A percentile compares a stretch with the other conserved stretches of the same genome.
Conservation (phyloP, 2,797 vertebrate genomes). For the Syngnathus rostellatus region DNA sequence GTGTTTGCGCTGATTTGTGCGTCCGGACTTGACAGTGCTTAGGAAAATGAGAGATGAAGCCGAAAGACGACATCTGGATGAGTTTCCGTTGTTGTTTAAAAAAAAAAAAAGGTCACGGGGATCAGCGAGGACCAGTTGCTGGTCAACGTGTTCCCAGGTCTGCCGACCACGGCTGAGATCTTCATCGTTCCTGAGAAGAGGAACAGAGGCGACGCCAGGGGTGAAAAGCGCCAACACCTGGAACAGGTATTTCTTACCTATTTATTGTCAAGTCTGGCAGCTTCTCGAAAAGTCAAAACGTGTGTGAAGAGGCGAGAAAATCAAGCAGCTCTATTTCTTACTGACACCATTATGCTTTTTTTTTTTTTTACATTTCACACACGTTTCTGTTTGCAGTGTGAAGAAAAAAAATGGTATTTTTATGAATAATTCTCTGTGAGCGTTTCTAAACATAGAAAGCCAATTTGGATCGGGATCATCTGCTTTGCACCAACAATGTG, state of each 20-base stretch:
- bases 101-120: slow-evolving; percentile 76
- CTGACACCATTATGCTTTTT: neutral
- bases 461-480: neutral
- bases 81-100: slow-evolving; percentile 17
- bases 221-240: slow-evolving; percentile 69
- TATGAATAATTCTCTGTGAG: neutral
- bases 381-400: neutral
- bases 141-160: slow-evolving; percentile 77
- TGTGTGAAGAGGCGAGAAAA: neutral
- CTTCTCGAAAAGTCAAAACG: neutral
- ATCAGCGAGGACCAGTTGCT: slow-evolving; percentile 77
- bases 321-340: neutral
- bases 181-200: slow-evolving; percentile 78
- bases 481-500: neutral
- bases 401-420: neutral
- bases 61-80: slow-evolving; percentile 16
- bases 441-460: neutral
- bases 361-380: neutral
- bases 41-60: slow-evolving; percentile 41
- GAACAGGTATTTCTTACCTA: slow-evolving; percentile 68
- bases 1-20: slow-evolving; percentile 36
- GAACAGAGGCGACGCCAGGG: slow-evolving; percentile 28
- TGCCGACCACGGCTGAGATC: slow-evolving; percentile 80
- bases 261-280: neutral
- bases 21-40: slow-evolving; percentile 48